Evolutionary conservation across 1,140 invertebrate species (phyloP), one percentile per base, ranked within the genome.

Genomic region (Drosophila suzukii): DNA sequence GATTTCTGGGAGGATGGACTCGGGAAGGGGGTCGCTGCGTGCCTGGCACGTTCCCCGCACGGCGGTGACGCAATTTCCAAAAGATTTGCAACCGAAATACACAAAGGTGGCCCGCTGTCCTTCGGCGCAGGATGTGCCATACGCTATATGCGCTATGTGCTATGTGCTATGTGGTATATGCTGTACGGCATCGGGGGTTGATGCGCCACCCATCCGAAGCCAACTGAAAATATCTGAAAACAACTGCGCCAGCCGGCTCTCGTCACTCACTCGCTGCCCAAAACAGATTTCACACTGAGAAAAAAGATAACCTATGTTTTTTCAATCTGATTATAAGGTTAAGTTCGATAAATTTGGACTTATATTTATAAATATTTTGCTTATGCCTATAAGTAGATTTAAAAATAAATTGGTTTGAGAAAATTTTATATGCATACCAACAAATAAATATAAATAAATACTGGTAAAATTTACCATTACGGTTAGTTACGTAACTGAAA

Each of bases 51-150:
- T 76, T 88, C 83, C 47, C 43, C 55, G 75, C 59, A 68, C 58
- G 76, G 57, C 67, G 83, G 78, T 86, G 82, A 86, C 78, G 82
- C 79, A 86, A 88, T 86, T 78, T 75, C 75, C 66, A 75, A 75
- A 71, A 84, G 81, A 84, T 84, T 84, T 84, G 81, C 81, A 84
- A 85, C 53, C 81, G 49, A 58, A 82, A 68, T 17, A 58, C 41
- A 70, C 56, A 65, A 86, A 86, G 82, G 82, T 86, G 82, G 63
- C 61, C 32, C 61, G 39, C 30, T 68, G 65, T 68, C 65, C 61
- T 68, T 68, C 65, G 47, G 0, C 66, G 65, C 65, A 68, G 65
- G 65, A 68, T 66, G 47, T 53, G 65, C 34, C 43, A 55, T 43
- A 32, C 11, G 39, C 55, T 6, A 1, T 49, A 7, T 41, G 13